These are phyloP conservation scores for Drosophila littoralis DNA, from an alignment of 1,140 invertebrate species.

Conservation along the genomic window DNA sequence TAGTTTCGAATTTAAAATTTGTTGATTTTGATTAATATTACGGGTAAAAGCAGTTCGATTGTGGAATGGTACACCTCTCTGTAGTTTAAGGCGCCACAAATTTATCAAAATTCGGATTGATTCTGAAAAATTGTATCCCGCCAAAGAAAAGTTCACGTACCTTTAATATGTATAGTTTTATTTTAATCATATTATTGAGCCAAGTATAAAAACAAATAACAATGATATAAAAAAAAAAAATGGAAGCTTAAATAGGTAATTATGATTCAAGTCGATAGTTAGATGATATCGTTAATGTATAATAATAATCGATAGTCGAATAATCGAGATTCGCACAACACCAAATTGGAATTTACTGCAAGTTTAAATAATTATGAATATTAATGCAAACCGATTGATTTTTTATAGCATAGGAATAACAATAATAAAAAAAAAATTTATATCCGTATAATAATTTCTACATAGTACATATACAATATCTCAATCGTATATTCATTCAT, in stretches of 20 bases:
- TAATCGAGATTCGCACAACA: slow-evolving; percentile 56
- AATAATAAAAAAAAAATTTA: slow-evolving; percentile 53
- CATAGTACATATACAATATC: slow-evolving; percentile 56
- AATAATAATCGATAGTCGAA: slow-evolving; percentile 9
- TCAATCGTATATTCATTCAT: slow-evolving; percentile 12
- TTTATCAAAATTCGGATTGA: too few species aligned
- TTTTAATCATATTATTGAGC: slow-evolving; percentile 69
- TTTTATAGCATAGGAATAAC: slow-evolving; percentile 58
- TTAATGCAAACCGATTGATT: slow-evolving; percentile 23
- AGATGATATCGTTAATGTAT: slow-evolving; percentile 27
- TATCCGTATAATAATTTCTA: slow-evolving; percentile 28
- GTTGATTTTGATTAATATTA: too few species aligned
- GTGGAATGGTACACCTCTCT: too few species aligned
- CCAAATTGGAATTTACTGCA: slow-evolving; percentile 50
- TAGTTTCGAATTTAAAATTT: too few species aligned
- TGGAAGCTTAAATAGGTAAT: slow-evolving; percentile 40
- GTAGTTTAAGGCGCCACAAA: too few species aligned
- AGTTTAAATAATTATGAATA: slow-evolving; percentile 35
- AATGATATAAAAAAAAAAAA: slow-evolving; percentile 70
- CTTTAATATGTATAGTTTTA: slow-evolving; percentile 34
- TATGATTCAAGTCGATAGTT: slow-evolving; percentile 40
- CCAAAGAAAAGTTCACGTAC: neutral
- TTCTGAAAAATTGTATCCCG: too few species aligned
- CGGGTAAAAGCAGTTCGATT: too few species aligned
- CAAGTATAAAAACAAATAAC: slow-evolving; percentile 78